Evolutionary conservation across 2,113 vertebrate species (phyloP), one percentile per base, ranked within the genome.

Genomic region (Galbula dea): DNA sequence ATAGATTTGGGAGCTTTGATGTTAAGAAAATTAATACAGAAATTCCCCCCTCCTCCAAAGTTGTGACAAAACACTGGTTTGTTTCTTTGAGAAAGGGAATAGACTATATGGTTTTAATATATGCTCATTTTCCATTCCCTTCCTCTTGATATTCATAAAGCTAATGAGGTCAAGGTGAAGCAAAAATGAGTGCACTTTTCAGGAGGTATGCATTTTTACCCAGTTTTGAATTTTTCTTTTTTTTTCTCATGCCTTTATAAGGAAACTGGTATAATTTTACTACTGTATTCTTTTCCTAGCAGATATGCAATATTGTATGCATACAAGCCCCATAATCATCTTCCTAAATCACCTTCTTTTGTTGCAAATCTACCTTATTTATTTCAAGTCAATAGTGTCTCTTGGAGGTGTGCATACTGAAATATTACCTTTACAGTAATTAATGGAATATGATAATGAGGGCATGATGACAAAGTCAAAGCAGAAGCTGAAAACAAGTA

Each of bases 401-500:
- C 88, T 91, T 39, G 86, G 90, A 96, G 66, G 52, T 88, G 75
- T 95, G 71, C 93, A 41, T 65, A 73, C 59, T 86, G 92, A 59
- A 95, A 92, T 96, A 96, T 94, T 97, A 96, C 88, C 69, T 96
- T 94, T 92, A 41, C 27, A 12, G n/a, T 96, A 97, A 97, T 97
- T 97, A 96, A 97, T 97, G 97, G 96, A 96, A 95, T 98, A 97
- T 97, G 95, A 90, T 97, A 97, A 97, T 96, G 82, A 97, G 93
- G 94, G 20, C 96, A 97, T 95, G 84, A 79, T 90, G 94, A 90
- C 96, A 97, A 97, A 97, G 95, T 97, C 97, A 97, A 96, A 96
- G 80, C 57, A 90, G 36, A 66, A 94, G 30, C 43, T 88, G 81
- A 96, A 97, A 97, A 94, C 83, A 90, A 96, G 54, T 90, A 88